Percentiles rank a stretch among this genome's conserved stretches.
Conservation (phyloP, 2,113 vertebrate species). For the Aegotheles bennettii region DNA sequence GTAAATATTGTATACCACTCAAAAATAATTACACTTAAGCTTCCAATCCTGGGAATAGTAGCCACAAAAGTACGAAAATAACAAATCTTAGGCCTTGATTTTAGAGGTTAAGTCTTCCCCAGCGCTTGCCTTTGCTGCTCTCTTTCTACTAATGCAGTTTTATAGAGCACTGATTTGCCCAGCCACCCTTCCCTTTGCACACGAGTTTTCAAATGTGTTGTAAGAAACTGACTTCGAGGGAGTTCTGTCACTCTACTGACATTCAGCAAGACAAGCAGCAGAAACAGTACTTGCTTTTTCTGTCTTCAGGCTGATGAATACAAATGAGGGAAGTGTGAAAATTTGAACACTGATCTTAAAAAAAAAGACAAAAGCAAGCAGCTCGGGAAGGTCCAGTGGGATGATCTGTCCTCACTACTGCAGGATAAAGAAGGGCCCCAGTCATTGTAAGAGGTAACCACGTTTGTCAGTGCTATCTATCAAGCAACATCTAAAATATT, state of each 20-base stretch:
- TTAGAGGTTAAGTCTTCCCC: background rate
- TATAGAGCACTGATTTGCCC: background rate
- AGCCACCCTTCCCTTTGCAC: background rate
- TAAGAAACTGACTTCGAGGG: background rate
- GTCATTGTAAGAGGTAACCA: background rate
- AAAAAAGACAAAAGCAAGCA: background rate
- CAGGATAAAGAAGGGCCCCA: background rate
- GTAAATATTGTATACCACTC: background rate
- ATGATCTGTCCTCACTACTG: background rate
- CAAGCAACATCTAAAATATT: background rate
- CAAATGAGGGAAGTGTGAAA: background rate
- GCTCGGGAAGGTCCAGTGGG: background rate
- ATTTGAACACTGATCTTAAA: background rate
- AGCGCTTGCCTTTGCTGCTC: background rate
- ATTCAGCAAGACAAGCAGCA: background rate
- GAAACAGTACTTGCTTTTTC: background rate
- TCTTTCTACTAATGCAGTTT: background rate
- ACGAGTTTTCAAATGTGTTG: accelerated
- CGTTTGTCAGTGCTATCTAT: background rate
- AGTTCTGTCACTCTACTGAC: background rate
- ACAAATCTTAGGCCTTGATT: no score
- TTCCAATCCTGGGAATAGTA: background rate
- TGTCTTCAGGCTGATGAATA: background rate
- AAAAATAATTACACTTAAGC: background rate
- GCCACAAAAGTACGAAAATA: background rate